Conservation (phyloP, 2,888 invertebrate species). For the Junonia oenone region DNA sequence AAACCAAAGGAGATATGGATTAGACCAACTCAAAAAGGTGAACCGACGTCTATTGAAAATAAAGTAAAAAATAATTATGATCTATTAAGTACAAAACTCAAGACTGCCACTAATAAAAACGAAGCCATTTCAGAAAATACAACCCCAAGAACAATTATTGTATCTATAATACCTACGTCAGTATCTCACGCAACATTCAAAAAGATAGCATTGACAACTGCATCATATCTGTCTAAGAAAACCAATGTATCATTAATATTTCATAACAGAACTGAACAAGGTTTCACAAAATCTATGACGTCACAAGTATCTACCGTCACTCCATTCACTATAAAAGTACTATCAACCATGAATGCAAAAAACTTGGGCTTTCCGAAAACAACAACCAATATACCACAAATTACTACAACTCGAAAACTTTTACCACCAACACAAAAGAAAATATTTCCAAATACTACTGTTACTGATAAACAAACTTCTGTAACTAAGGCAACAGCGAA, state of each 20-base stretch:
- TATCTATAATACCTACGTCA: constrained; percentile 72
- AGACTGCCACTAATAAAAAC: constrained; percentile 44
- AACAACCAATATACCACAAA: constrained; percentile 17
- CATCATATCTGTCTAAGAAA: constrained; percentile 45
- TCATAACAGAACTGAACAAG: constrained; percentile 42
- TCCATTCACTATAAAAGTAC: constrained; percentile 35
- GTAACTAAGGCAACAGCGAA: constrained; percentile 19
- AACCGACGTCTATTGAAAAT: constrained; percentile 48
- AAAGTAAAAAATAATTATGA: constrained; percentile 51
- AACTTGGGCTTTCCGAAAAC: constrained; percentile 16
- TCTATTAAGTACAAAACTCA: constrained; percentile 40
- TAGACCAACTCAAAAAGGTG: constrained; percentile 72
- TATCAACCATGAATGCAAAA: constrained; percentile 26
- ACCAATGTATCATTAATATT: constrained; percentile 37
- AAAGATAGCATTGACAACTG: constrained; percentile 62
- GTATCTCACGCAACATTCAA: constrained; percentile 66
- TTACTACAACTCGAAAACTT: constrained; percentile 10
- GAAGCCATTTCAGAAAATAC: constrained; percentile 49
- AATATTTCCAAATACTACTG: constrained; percentile 14
- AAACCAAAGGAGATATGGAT: constrained; percentile 77
- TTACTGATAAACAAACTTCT: constrained; percentile 16
- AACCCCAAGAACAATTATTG: constrained; percentile 69
- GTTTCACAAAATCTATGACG: constrained; percentile 52
- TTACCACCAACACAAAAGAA: constrained; percentile 19
- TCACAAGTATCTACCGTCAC: constrained; percentile 40